phyloP scores from a whole-genome alignment of 1,140 invertebrate species.

The Parapsyche elsis region DNA sequence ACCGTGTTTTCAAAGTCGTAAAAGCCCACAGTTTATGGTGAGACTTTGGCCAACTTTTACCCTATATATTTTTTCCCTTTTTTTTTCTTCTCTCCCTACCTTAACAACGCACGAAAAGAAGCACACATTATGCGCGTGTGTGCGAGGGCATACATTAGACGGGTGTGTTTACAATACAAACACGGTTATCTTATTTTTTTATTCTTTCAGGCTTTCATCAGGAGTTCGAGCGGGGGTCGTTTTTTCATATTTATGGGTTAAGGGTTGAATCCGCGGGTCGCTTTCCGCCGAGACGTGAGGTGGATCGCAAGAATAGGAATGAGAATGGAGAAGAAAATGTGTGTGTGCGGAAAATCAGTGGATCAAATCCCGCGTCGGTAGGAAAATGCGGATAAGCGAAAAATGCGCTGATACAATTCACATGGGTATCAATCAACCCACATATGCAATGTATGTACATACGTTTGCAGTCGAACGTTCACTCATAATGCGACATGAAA shows the following conservation, averaged over 20 bases:
- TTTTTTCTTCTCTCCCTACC: neutral
- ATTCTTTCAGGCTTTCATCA: neutral
- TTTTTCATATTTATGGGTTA: slow-evolving; percentile 8
- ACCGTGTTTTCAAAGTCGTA: slow-evolving; percentile 37
- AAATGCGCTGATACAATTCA: neutral
- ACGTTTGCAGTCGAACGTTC: too few relatives aligned
- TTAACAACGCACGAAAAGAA: neutral
- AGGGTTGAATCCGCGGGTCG: neutral
- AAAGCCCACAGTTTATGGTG: slow-evolving; percentile 37
- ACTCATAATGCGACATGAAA: too few relatives aligned
- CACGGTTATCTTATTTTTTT: slow-evolving; percentile 4
- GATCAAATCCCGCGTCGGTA: neutral
- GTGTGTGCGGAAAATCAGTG: neutral
- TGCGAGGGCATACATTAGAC: neutral
- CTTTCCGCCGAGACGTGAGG: neutral
- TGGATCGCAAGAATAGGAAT: neutral
- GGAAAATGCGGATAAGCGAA: neutral
- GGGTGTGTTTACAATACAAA: slow-evolving; percentile 7
- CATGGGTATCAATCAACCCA: slow-evolving; percentile 2
- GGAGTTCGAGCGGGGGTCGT: neutral
- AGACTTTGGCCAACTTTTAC: slow-evolving; percentile 34
- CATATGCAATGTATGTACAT: too few relatives aligned
- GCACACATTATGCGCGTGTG: neutral
- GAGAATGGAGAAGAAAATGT: neutral
- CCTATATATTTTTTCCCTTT: neutral